Evolutionary conservation across 2,888 invertebrate species (phyloP).

Genomic region (Smittia aterrima): DNA sequence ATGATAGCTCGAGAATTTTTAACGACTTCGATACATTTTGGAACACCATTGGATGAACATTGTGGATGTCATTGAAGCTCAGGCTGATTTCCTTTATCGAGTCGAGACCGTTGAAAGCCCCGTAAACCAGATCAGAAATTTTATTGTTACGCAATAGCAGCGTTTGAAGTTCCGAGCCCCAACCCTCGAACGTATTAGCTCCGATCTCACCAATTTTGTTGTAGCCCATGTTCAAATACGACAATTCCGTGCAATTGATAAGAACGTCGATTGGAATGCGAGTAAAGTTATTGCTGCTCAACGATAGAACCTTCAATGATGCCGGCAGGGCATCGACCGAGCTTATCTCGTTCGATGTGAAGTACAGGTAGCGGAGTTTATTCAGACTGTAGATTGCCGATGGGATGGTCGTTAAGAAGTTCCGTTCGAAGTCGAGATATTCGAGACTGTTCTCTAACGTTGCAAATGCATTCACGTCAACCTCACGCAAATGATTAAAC

Average conservation of each 20-base stretch:
- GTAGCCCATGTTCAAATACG: slow-evolving; percentile 87
- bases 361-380: slow-evolving; percentile 74
- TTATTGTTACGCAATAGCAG: slow-evolving; percentile 81
- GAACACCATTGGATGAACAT: slow-evolving; percentile 78
- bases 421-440: slow-evolving; percentile 80
- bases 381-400: slow-evolving; percentile 65
- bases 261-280: slow-evolving; percentile 69
- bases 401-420: slow-evolving; percentile 69
- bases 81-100: slow-evolving; percentile 83
- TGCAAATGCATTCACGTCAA: slow-evolving; percentile 70
- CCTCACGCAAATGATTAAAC: slow-evolving; percentile 68
- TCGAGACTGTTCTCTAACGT: slow-evolving; percentile 73
- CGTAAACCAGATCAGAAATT: slow-evolving; percentile 68
- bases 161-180: slow-evolving; percentile 77
- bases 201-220: slow-evolving; percentile 77
- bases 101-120: slow-evolving; percentile 70
- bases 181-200: slow-evolving; percentile 72
- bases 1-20: slow-evolving; percentile 81
- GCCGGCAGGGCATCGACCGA: slow-evolving; percentile 64
- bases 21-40: slow-evolving; percentile 71
- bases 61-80: slow-evolving; percentile 85
- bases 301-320: slow-evolving; percentile 71
- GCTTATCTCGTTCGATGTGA: slow-evolving; percentile 74
- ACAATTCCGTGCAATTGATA: slow-evolving; percentile 68
- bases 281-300: slow-evolving; percentile 77